phyloP scores from a whole-genome alignment of 2,797 vertebrate species.

The Rhyacichthys aspro region DNA sequence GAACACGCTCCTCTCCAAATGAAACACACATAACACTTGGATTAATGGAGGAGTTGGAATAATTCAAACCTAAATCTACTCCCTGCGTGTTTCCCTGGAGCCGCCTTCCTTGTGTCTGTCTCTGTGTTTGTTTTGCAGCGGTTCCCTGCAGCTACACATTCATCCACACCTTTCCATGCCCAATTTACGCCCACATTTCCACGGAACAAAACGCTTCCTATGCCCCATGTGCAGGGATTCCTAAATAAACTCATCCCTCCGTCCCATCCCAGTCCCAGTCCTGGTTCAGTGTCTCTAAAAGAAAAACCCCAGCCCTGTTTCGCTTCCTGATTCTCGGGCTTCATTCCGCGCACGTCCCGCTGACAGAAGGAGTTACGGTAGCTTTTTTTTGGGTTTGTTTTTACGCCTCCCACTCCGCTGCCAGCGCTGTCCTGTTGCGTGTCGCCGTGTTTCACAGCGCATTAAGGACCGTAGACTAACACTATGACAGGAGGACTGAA shows the following conservation, averaged over 20 bases:
- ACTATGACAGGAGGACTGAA: conserved; percentile 91
- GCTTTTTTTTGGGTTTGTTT: conserved; percentile 62
- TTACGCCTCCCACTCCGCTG: conserved; percentile 79
- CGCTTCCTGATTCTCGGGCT: conserved; percentile 26
- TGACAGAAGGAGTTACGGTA: conserved; percentile 50
- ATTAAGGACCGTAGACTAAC: conserved; percentile 66
- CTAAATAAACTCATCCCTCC: conserved; percentile 29
- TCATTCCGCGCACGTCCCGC: conserved; percentile 42
- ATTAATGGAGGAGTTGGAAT: no score
- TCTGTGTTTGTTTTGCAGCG: neutral
- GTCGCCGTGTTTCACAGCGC: conserved; percentile 61
- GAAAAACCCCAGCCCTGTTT: conserved; percentile 18
- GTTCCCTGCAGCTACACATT: conserved; percentile 6
- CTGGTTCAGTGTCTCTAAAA: neutral
- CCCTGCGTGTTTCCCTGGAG: no score
- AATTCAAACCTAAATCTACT: no score
- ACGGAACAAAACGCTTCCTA: conserved; percentile 40
- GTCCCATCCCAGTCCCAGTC: neutral
- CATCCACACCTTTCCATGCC: conserved; percentile 53
- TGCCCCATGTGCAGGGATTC: conserved; percentile 23
- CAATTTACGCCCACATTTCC: conserved; percentile 59
- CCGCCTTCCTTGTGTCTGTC: neutral
- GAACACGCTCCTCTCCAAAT: no score
- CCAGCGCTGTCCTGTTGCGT: conserved; percentile 66
- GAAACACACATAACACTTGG: no score